Percentiles rank a stretch among this genome's conserved stretches.
These are phyloP conservation scores for Sycophila texana DNA, from an alignment of 2,888 invertebrate species.

Conservation along the genomic window DNA sequence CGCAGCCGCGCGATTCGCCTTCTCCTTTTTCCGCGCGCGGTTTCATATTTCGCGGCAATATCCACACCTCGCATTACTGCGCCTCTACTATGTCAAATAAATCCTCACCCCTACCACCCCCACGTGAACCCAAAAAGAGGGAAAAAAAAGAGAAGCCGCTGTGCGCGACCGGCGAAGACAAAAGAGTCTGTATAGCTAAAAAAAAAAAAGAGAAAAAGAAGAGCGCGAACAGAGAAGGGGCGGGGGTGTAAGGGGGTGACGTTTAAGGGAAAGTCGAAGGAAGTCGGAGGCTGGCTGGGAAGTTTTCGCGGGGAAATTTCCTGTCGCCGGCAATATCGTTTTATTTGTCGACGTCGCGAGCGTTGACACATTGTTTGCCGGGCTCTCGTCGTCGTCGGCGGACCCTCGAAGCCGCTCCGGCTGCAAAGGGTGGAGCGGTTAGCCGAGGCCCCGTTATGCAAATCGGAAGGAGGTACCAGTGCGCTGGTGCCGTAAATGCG, in stretches of 20 bases:
- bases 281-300: constrained; percentile 4
- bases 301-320: constrained; percentile 24
- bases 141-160: neutral
- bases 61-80: constrained; percentile 9
- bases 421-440: constrained; percentile 54
- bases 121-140: neutral
- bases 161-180: neutral
- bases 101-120: constrained; percentile 30
- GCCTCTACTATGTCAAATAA: constrained; percentile 23
- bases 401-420: constrained; percentile 18
- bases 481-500: constrained; percentile 65
- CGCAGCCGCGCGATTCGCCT: neutral
- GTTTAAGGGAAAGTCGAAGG: neutral
- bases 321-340: constrained; percentile 39
- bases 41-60: constrained; percentile 34
- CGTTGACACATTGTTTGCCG: constrained; percentile 56
- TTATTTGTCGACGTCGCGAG: constrained; percentile 46
- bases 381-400: constrained; percentile 38
- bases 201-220: neutral
- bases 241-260: no score
- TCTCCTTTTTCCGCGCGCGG: neutral
- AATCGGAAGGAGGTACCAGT: constrained; percentile 63
- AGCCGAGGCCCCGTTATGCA: constrained; percentile 62
- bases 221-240: no score
- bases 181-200: neutral